Base-by-base conservation (phyloP, 1,140 invertebrate genomes). In the Kradibia gibbosae region DNA sequence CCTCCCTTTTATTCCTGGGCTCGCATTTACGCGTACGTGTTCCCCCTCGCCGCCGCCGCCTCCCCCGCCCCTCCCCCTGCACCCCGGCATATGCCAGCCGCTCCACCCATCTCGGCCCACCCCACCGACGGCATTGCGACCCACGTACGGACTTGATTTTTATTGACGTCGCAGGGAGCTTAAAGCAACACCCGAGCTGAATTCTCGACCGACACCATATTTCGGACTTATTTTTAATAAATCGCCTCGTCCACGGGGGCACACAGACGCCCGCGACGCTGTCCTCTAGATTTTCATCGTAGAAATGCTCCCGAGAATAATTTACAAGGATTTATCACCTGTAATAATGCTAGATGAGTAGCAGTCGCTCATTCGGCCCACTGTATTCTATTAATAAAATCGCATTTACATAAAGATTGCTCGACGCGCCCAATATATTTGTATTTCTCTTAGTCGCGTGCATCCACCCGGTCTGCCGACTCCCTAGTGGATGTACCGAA, bases 171-270 rank as follows among this genome's bases (percentile, higher is more conserved):
- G 34, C 10, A 39, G 20, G 31, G 73, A 20, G 65, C 36, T 31
- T n/a, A 62, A 72, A 60, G 20, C 36, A 31, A n/a, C 45, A 7
- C 60, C 34, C 36, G 65, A 1, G n/a, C 7, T 11, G 3, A 45
- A 70, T 25, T 45, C 39, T 45, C 20, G 17, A 55, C 13, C 45
- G 45, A 53, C 50, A 57, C 50, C 39, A 78, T 57, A 36, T 71
- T 79, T 36, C 75, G 50, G 34, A 74, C 78, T 85, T 22, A 5
- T 53, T 86, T 88, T 88, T 87, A 87, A 88, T 87, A 87, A 87
- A 75, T 75, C 82, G 57, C 80, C 76, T 65, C 82, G n/a, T 65
- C 8, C 28, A 20, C 39, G 39, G 10, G 2, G 1, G 2, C 5
- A 34, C n/a, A n/a, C n/a, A n/a, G n/a, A n/a, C 15, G 17, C 39